A percentile compares a stretch with the other conserved stretches of the same genome.
phyloP scores from a whole-genome alignment of 1,140 invertebrate genomes.

The Muscidifurax raptorellus region DNA sequence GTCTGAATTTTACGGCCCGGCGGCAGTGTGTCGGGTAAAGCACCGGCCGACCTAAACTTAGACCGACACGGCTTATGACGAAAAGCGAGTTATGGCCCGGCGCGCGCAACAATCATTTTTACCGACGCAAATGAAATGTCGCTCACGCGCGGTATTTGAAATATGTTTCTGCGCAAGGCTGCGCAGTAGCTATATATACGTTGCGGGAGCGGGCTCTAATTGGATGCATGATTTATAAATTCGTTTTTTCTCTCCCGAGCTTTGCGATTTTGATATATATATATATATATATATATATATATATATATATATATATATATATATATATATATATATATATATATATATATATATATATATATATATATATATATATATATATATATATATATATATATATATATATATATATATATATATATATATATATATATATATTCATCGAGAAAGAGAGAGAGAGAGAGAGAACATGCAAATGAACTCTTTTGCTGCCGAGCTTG shows the following conservation, averaged over 20 bases:
- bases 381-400: no score
- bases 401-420: no score
- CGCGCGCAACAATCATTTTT: neutral
- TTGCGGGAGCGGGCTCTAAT: neutral
- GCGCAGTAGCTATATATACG: neutral
- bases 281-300: no score
- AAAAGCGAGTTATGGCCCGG: slow-evolving; percentile 7
- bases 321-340: no score
- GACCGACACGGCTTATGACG: neutral
- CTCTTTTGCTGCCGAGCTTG: neutral
- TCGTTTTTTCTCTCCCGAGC: neutral
- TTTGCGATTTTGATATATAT: neutral
- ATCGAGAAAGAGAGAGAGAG: no score
- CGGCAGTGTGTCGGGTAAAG: neutral
- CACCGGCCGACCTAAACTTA: neutral
- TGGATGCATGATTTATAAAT: slow-evolving; percentile 12
- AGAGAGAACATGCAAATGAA: neutral
- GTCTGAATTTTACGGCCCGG: neutral
- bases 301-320: no score
- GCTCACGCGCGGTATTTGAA: neutral
- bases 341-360: no score
- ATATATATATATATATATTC: no score
- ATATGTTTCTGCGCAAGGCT: neutral
- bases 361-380: no score
- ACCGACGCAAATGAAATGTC: slow-evolving; percentile 16